Evolutionary conservation across 2,113 vertebrate species (phyloP), one percentile per base, ranked within the genome.

Genomic region (Pipra filicauda): DNA sequence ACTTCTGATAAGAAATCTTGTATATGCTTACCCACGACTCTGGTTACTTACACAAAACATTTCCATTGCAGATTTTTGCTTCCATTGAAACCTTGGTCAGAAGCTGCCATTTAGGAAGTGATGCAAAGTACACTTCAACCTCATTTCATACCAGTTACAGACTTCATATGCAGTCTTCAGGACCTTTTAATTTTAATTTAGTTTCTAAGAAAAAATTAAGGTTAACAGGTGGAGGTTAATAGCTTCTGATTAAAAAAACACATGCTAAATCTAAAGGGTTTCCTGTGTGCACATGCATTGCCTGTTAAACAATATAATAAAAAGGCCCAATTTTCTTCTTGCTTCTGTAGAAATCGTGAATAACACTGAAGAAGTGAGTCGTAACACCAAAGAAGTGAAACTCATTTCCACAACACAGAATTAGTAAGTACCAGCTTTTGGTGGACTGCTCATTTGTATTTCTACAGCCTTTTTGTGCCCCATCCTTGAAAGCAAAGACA

Each of bases 91-190:
- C 48, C 24, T 67, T 51, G 69, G 43, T 37, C 55, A 74, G n/a
- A 87, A 95, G 22, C 26, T 87, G 35, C 26, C 35, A 52, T 54
- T 91, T 81, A 80, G 51, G 46, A 66, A 88, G 28, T 37, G 35
- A 70, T 89, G 35, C 30, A 72, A 86, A 81, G 7, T 46, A 8
- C 14, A 11, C 41, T 70, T 81, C 48, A 65, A 59, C 35, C 44
- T 85, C 20, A 65, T 85, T 94, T 95, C 48, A 37, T 62, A 57
- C 33, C 62, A 85, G 21, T 87, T 82, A 65, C 31, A 91, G 26
- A 35, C 24, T 87, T 57, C 8, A 27, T 5, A 41, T 30, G 54
- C 39, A 81, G 24, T 74, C 51, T 86, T 89, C 31, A 75, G 24
- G 24, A 84, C 15, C 20, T 85, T 69, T 64, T 74, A 2, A 48